Evolutionary conservation across 2,888 invertebrate genomes (phyloP).

Genomic region (Stramonita haemastoma): DNA sequence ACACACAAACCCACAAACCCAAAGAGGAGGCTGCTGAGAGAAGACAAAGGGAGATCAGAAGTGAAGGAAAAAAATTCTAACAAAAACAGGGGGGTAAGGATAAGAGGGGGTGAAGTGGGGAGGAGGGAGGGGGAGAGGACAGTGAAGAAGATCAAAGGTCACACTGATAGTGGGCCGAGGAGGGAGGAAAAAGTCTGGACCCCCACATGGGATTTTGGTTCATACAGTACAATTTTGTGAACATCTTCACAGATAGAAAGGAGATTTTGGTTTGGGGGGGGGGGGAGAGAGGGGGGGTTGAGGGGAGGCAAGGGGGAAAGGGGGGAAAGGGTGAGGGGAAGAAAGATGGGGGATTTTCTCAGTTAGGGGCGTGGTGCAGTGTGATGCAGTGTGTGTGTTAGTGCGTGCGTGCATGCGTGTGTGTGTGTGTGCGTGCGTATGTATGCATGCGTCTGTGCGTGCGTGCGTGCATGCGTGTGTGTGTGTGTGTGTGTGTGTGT

Average conservation of each 20-base stretch:
- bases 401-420: background rate
- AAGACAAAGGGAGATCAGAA: no score
- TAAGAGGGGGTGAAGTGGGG: background rate
- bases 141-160: no score
- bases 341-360: no score
- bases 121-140: background rate
- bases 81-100: background rate
- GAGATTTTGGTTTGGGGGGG: background rate
- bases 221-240: no score
- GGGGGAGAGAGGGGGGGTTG: background rate
- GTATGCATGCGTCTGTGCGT: background rate
- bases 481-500: conserved; percentile 8
- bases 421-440: conserved; percentile 13
- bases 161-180: no score
- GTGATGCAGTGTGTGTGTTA: background rate
- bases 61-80: background rate
- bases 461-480: background rate
- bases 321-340: background rate
- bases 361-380: no score
- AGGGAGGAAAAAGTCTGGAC: no score
- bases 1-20: no score
- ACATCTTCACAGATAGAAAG: no score
- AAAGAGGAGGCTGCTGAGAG: background rate
- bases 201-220: no score
- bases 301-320: background rate